Base-by-base conservation (phyloP, 2,888 invertebrate species). In the Colletes collaris region DNA sequence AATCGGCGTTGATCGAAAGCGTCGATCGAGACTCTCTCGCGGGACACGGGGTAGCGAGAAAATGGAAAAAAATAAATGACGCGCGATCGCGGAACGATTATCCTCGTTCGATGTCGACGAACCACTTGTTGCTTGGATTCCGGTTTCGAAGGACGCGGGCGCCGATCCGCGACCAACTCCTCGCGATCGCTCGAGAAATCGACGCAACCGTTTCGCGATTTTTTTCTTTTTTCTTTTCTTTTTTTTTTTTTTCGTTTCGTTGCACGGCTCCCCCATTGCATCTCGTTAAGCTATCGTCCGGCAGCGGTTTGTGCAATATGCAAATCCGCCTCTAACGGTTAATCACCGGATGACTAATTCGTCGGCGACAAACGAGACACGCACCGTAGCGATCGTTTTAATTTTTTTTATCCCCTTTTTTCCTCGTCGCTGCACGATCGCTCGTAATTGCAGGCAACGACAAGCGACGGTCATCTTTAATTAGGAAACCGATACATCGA, bases 31-130 rank as follows among this genome's bases (percentile, higher is more conserved):
- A 68, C 19, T 46, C n/a, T 7, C 4, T 6, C 8, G 40, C 40
- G 6, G 19, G 19, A 13, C 40, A n/a, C 11, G 53, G n/a, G 6
- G 37, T 2, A 63, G 7, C 13, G 44, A 46, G 44, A 11, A 55
- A 35, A 16, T 7, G n/a, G 13, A 50, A 13, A 58, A 59, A 10
- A 19, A 27, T 3, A 66, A 49, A 55, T 74, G 71, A 68, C 70
- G 76, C 49, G 70, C 37, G 79, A 62, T 68, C 53, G 53, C 53
- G 55, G 59, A 66, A 44, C 80, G 76, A 89, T 90, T 92, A 92
- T 92, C 90, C 92, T 90, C 90, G 86, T 90, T 92, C 79, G 89
- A 89, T 89, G 91, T 91, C 92, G 91, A 90, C 91, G 91, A 91
- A 91, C 92, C 89, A 87, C 82, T 87, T 86, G 78, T 64, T 79